These are phyloP conservation scores for Tigriopus californicus DNA, from an alignment of 2,888 invertebrate species.

Conservation along the genomic window DNA sequence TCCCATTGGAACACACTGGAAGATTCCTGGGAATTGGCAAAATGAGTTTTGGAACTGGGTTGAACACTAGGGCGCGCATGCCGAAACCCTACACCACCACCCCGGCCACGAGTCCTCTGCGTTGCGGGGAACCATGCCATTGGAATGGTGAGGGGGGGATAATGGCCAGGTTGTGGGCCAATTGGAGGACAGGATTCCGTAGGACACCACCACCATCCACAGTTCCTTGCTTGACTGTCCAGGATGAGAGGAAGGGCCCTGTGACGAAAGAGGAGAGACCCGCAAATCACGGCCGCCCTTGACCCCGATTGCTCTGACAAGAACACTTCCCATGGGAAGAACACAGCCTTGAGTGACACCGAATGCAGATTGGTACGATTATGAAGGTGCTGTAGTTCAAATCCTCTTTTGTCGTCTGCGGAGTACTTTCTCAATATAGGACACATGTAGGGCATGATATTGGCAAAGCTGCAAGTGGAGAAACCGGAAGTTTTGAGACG, in stretches of 20 bases:
- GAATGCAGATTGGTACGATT: background rate
- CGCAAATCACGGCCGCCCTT: background rate
- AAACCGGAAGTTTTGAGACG: too few relatives aligned
- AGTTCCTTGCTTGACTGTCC: background rate
- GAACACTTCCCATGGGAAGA: background rate
- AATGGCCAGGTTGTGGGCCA: background rate
- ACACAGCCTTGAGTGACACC: background rate
- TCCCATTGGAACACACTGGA: background rate
- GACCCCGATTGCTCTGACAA: background rate
- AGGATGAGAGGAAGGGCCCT: background rate
- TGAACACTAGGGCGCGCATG: background rate
- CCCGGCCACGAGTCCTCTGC: background rate
- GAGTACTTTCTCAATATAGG: background rate
- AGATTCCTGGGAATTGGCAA: background rate
- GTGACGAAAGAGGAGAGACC: background rate
- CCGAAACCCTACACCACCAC: background rate
- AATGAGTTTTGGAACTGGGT: background rate
- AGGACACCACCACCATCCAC: background rate
- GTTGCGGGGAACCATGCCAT: background rate
- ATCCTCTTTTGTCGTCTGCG: background rate
- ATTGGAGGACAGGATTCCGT: background rate
- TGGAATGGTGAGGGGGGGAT: background rate
- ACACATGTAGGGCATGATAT: background rate
- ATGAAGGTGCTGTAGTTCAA: background rate
- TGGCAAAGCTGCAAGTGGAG: background rate